These are phyloP conservation scores for Phenganax subtilis DNA, from an alignment of 92 coral and sea anemone genomes.

Conservation along the genomic window DNA sequence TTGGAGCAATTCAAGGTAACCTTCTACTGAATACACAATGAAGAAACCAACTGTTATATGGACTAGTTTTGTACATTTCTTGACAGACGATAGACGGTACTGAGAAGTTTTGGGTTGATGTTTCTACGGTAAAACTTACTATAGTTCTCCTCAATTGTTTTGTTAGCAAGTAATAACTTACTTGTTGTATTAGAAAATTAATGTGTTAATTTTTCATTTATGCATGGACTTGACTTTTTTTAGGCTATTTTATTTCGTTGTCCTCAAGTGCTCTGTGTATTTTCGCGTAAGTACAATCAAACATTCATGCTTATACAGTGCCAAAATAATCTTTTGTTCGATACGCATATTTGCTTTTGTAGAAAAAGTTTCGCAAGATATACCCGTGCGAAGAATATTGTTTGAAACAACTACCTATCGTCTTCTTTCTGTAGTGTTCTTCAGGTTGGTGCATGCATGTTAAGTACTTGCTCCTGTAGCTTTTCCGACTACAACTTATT, in stretches of 20 bases:
- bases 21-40: not conserved
- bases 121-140: slow-evolving; percentile 5
- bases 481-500: too few relatives aligned
- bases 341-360: not conserved
- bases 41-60: not conserved
- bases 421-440: slow-evolving; percentile 17
- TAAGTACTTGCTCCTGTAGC: too few relatives aligned
- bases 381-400: not conserved
- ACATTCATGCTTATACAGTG: not conserved
- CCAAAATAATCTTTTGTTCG: too few relatives aligned
- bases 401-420: not conserved
- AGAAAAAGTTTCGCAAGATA: slow-evolving; percentile 13
- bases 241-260: slow-evolving; percentile 19
- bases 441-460: not conserved
- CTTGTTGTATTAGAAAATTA: too few relatives aligned
- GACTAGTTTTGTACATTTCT: not conserved
- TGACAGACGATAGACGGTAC: not conserved
- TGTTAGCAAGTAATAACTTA: not conserved
- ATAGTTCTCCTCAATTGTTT: too few relatives aligned
- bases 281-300: slow-evolving; percentile 9
- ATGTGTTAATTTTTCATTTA: not conserved
- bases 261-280: slow-evolving; percentile 20
- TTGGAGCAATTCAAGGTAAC: slow-evolving; percentile 12
- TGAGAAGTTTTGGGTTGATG: slow-evolving; percentile 5
- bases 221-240: not conserved